A percentile compares a stretch with the other conserved stretches of the same genome.
Evolutionary conservation across 1,140 invertebrate species (phyloP).

Genomic region (Psix sp.): DNA sequence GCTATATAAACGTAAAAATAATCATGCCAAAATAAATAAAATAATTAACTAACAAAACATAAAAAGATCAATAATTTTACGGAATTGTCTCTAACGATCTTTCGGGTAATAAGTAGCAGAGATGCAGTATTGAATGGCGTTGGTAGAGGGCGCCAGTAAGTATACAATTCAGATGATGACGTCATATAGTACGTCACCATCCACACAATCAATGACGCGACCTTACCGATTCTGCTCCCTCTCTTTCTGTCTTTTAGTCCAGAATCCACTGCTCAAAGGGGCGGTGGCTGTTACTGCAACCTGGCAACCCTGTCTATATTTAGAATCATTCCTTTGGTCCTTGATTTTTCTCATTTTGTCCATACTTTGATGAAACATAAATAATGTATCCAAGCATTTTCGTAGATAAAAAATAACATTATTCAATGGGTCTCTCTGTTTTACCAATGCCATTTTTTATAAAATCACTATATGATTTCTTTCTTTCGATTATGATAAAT

Average conservation of each 20-base stretch:
- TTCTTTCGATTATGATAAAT: too few species aligned
- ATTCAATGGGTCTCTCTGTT: too few species aligned
- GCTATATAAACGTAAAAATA: too few species aligned
- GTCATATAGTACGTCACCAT: slow-evolving; percentile 74
- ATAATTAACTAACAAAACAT: too few species aligned
- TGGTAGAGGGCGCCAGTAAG: slow-evolving; percentile 61
- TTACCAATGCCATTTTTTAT: too few species aligned
- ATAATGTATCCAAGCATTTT: slow-evolving; percentile 66
- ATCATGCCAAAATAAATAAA: too few species aligned
- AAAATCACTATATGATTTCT: too few species aligned
- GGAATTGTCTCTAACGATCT: too few species aligned
- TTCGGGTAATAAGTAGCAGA: background rate
- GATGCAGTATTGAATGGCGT: slow-evolving; percentile 15
- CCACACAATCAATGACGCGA: slow-evolving; percentile 75
- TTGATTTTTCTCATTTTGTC: slow-evolving; percentile 51
- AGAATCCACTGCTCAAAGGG: slow-evolving; percentile 72
- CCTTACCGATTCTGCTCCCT: slow-evolving; percentile 66
- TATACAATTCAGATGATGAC: slow-evolving; percentile 71
- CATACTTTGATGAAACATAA: slow-evolving; percentile 62
- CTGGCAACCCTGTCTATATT: slow-evolving; percentile 77
- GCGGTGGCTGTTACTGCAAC: slow-evolving; percentile 77
- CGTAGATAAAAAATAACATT: slow-evolving; percentile 30
- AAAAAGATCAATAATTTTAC: too few species aligned
- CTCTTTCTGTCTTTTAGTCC: slow-evolving; percentile 59
- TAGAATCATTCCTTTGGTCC: slow-evolving; percentile 68